A percentile compares a stretch with the other conserved stretches of the same genome.
phyloP scores from a whole-genome alignment of 2,888 invertebrate genomes.

The Trichopria drosophilae region DNA sequence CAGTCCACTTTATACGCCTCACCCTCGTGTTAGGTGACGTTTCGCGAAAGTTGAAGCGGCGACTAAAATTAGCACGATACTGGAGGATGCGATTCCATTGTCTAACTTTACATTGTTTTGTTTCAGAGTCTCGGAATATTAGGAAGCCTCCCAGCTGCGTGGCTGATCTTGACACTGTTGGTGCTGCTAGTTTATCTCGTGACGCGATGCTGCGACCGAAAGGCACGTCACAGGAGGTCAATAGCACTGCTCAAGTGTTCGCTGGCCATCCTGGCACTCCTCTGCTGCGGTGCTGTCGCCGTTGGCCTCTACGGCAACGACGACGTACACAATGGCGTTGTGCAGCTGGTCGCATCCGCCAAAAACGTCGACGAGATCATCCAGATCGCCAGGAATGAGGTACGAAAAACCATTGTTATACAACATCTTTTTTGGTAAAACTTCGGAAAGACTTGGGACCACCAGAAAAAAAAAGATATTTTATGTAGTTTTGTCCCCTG shows the following conservation, averaged over 20 bases:
- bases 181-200: constrained; percentile 89
- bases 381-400: constrained; percentile 80
- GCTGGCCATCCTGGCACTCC: constrained; percentile 77
- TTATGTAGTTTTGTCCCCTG: no score
- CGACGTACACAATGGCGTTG: constrained; percentile 80
- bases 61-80: neutral
- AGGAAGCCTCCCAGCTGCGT: constrained; percentile 90
- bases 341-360: constrained; percentile 78
- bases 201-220: constrained; percentile 93
- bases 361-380: constrained; percentile 80
- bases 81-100: no score
- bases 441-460: no score
- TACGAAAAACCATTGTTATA: constrained; percentile 49
- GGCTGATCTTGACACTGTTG: constrained; percentile 87
- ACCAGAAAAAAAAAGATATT: no score
- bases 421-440: no score
- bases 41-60: neutral
- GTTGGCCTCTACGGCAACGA: constrained; percentile 93
- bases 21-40: no score
- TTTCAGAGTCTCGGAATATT: constrained; percentile 88
- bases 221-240: constrained; percentile 84
- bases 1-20: no score
- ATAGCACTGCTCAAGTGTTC: constrained; percentile 83
- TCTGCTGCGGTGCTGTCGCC: constrained; percentile 88
- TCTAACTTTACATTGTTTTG: constrained; percentile 17